Base-by-base conservation (phyloP, 1,140 invertebrate genomes). In the Camponotus pennsylvanicus region DNA sequence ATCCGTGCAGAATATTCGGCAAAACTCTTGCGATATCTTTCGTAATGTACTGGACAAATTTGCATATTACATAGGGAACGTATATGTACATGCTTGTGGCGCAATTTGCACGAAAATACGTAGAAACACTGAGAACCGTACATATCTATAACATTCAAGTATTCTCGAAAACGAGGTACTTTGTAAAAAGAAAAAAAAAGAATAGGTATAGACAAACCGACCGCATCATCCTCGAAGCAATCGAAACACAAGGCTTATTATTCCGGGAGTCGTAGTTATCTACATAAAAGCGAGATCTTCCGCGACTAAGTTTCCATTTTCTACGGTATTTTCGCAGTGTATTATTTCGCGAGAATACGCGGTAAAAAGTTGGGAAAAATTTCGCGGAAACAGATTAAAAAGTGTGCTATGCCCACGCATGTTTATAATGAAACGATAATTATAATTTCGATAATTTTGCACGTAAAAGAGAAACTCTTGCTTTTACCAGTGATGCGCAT, bases 21-120 rank as follows among this genome's bases (percentile, higher is more conserved):
- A 73, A 82, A 15, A 70, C 5, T 52, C 15, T 52, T 52, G 9
- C 49, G 13, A 37, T 37, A 13, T 75, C 42, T 69, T 21, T 52
- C 15, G 42, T 59, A 73, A 73, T 7, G 13, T 73, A 5, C 8
- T 4, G 3, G 57, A 45, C n/a, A 0, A 83, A 75, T 75, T 75
- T 75, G 27, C 55, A 75, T 15, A 27, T 49, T 82, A 45, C 40
- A 34, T 3, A 40, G n/a, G 67, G 73, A 82, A 82, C 52, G 21
- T 15, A 52, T 52, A 52, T 52, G 27, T 52, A 59, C 55, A 13
- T 61, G 42, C 11, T 59, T 37, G 71, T 59, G 77, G 21, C 27
- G 71, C 73, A 89, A 89, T 89, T 89, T 88, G 64, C 71, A 52
- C 70, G 77, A 64, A 88, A 88, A 71, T 69, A 86, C 49, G 55